Percentiles rank a stretch among this genome's conserved stretches.
Conservation (phyloP, 2,888 invertebrate species). For the Tolmerus cingulatus region DNA sequence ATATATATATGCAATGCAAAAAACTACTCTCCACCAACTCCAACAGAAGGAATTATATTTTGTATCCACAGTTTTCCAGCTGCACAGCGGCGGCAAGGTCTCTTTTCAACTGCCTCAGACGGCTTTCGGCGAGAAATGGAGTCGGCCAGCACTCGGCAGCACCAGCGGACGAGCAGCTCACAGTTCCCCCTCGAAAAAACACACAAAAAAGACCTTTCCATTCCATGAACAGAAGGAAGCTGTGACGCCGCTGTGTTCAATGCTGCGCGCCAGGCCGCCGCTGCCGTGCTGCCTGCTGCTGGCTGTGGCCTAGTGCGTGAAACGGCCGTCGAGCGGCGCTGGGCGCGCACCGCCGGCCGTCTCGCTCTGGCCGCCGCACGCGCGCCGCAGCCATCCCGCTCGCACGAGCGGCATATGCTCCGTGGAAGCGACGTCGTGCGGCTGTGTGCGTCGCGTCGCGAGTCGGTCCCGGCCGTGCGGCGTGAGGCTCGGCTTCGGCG, state of each 20-base stretch:
- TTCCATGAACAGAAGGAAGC: conserved; percentile 28
- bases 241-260: background rate
- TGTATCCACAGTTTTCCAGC: conserved; percentile 19
- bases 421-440: background rate
- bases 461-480: background rate
- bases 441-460: background rate
- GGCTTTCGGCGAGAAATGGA: background rate
- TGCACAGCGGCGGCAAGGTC: conserved; percentile 16
- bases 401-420: background rate
- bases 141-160: background rate
- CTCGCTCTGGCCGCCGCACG: background rate
- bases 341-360: background rate
- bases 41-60: background rate
- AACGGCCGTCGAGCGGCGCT: background rate
- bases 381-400: background rate
- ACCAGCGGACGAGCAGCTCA: conserved; percentile 7
- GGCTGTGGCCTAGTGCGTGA: background rate
- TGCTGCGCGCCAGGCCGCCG: background rate
- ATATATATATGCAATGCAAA: background rate
- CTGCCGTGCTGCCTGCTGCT: background rate
- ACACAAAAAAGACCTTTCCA: conserved; percentile 28
- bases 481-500: background rate
- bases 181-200: background rate
- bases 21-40: background rate
- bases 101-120: conserved; percentile 30